These are phyloP conservation scores for Jaculus jaculus DNA, from an alignment of 2,113 vertebrate genomes.

Conservation along the genomic window DNA sequence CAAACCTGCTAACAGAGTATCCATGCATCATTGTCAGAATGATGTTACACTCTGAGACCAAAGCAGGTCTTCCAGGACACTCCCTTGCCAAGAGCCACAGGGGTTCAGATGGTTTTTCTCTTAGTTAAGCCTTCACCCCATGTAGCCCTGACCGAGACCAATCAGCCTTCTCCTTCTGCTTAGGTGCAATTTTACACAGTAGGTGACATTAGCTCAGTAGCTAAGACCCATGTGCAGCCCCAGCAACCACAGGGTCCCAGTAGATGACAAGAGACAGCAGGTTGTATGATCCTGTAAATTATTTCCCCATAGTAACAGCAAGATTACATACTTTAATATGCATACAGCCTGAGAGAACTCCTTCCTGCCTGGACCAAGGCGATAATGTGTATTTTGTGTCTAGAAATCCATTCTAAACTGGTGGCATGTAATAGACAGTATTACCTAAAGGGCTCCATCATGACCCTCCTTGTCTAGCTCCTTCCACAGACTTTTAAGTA, in stretches of 20 bases:
- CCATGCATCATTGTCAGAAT: neutral
- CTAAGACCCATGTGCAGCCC: slow-evolving; percentile 51
- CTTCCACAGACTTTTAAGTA: neutral
- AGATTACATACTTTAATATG: slow-evolving; percentile 75
- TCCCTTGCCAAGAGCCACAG: neutral
- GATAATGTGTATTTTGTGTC: slow-evolving; percentile 49
- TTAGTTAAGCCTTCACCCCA: slow-evolving; percentile 70
- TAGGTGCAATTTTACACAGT: slow-evolving; percentile 71
- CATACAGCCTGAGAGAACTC: slow-evolving; percentile 43
- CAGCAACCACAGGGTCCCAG: slow-evolving; percentile 51
- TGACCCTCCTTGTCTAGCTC: slow-evolving; percentile 23
- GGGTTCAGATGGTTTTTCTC: slow-evolving; percentile 60
- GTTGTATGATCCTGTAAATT: slow-evolving; percentile 66
- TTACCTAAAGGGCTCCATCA: neutral
- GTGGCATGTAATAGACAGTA: neutral
- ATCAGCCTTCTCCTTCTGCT: slow-evolving; percentile 62
- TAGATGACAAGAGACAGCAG: slow-evolving; percentile 73
- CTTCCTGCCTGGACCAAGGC: slow-evolving; percentile 52
- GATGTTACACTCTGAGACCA: neutral
- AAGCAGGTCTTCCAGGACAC: neutral
- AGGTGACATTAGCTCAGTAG: slow-evolving; percentile 71
- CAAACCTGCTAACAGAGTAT: neutral
- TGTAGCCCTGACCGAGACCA: slow-evolving; percentile 47
- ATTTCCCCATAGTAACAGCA: slow-evolving; percentile 70
- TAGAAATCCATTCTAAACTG: slow-evolving; percentile 56